Conservation (phyloP, 2,113 vertebrate species). For the Tyrannus savana region DNA sequence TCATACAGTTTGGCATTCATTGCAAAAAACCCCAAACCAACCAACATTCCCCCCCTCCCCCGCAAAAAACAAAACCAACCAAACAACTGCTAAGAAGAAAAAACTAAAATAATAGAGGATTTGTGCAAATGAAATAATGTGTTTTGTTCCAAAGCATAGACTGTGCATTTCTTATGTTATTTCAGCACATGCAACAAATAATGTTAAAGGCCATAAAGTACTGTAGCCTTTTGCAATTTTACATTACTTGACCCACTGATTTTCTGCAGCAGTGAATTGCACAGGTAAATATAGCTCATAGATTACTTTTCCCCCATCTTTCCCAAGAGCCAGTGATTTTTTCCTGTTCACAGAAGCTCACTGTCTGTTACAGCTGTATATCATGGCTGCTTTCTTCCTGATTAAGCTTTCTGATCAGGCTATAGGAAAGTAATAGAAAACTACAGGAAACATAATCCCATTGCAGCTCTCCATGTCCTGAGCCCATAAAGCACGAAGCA, state of each 20-base stretch:
- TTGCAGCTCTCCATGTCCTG: neutral
- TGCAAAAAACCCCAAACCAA: neutral
- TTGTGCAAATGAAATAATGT: neutral
- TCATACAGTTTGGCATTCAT: neutral
- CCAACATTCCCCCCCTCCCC: no score
- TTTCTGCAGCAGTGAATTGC: neutral
- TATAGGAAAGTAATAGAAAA: neutral
- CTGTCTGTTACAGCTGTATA: neutral
- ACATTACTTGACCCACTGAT: neutral
- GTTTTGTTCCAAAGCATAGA: neutral
- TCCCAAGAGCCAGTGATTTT: neutral
- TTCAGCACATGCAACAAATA: neutral
- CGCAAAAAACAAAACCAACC: no score
- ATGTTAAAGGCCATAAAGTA: neutral
- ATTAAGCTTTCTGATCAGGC: neutral
- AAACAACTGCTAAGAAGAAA: neutral
- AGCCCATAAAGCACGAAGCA: neutral
- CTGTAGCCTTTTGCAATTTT: neutral
- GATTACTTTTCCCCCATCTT: neutral
- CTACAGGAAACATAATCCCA: neutral
- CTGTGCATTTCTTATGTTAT: neutral
- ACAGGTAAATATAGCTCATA: neutral
- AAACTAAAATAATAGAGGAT: accelerated
- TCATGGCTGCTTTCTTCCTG: neutral
- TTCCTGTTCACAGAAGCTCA: neutral